Evolutionary conservation across 92 coral and sea anemone species (phyloP), one percentile per base, ranked within the genome.

Genomic region (Phenganax marumi): DNA sequence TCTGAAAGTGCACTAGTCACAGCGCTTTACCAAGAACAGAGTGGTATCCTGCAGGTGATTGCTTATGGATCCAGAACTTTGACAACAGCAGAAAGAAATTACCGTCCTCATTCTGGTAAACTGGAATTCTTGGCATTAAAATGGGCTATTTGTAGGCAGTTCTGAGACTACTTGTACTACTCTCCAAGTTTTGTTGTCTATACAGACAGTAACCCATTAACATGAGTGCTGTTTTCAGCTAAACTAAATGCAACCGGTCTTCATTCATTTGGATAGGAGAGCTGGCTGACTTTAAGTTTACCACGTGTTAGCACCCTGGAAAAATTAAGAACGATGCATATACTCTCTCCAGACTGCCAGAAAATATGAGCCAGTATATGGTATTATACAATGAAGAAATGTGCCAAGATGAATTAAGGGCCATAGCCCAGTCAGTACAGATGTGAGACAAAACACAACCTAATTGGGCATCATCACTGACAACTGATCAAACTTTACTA

Each of bases 1-100:
- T 84, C 88, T 43, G 84, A 80, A 19, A 60, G 73, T 13, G 91
- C 85, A 48, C 52, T 88, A 3, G 91, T 87, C 2, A 88, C 85
- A 49, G 89, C 84, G 6, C 43, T 86, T 25, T 86, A 65, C 54
- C 89, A 75, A 22, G 64, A 22, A 3, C 88, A 84, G 81, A 85
- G 72, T 24, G 85, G 81, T 16, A 65, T 24, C 3, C 26, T 64
- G 46, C 76, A 83, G 52, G 86, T 81, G 19, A 81, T 81, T 63
- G 86, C 89, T 11, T 82, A 74, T 74, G 86, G 89, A 12, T 68
- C 76, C 16, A 12, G 85, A 5, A 43, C 85, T 25, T n/a, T n/a
- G n/a, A n/a, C n/a, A n/a, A n/a, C n/a, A n/a, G n/a, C n/a, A n/a
- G n/a, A n/a, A n/a, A n/a, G 79, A 49, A 73, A 73, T 48, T 73